phyloP scores from a whole-genome alignment of 2,797 vertebrate genomes.

The Natrix natrix region DNA sequence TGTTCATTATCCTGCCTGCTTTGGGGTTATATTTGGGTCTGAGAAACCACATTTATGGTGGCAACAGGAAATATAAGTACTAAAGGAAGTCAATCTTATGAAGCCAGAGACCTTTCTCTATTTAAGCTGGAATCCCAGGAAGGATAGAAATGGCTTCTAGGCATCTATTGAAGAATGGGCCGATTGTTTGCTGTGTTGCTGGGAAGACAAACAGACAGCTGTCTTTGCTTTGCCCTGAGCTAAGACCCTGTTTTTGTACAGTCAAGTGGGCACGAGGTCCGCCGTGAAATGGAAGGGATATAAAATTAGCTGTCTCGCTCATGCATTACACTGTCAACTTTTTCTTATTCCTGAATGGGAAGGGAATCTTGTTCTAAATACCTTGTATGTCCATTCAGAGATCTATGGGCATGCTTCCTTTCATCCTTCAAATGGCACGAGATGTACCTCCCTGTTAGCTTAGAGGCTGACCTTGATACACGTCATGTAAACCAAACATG shows the following conservation, averaged over 20 bases:
- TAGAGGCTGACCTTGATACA: not conserved
- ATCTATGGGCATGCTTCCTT: not conserved
- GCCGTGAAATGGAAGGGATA: not conserved
- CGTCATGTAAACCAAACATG: slow-evolving; percentile 11
- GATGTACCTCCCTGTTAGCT: not conserved
- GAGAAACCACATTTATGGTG: not conserved
- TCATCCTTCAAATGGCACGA: not conserved
- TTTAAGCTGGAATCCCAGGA: not conserved
- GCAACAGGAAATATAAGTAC: not conserved
- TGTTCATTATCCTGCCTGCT: not conserved
- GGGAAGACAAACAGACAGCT: slow-evolving; percentile 8
- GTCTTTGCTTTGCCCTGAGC: not conserved
- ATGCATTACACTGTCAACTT: not conserved
- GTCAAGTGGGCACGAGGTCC: not conserved
- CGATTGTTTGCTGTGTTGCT: not conserved
- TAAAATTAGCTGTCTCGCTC: slow-evolving; percentile 27
- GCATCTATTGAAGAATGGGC: not conserved
- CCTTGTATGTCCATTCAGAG: slow-evolving; percentile 17
- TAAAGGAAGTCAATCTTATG: not conserved
- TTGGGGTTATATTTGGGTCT: not conserved
- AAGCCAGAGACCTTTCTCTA: not conserved
- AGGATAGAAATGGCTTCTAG: slow-evolving; percentile 3
- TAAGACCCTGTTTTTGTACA: slow-evolving; percentile 4
- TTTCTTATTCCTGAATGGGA: not conserved
- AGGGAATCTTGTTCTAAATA: not conserved